phyloP scores from a whole-genome alignment of 2,113 vertebrate genomes.

The Pomatorhinus ruficollis region DNA sequence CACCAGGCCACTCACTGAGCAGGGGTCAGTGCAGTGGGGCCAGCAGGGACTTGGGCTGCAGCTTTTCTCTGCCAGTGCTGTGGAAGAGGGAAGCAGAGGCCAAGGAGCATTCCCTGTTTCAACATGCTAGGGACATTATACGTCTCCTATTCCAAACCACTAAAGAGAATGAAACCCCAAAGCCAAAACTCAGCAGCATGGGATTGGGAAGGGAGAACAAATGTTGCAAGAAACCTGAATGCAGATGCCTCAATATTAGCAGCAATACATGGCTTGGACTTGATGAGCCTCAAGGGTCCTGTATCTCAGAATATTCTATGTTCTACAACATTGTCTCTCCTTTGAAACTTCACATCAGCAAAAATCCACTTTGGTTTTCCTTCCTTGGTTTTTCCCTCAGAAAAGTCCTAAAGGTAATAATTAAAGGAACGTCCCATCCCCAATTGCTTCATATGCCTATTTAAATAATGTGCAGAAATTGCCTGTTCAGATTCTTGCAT shows the following conservation, averaged over 20 bases:
- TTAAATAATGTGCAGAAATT: not conserved
- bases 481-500: not conserved
- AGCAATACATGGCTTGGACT: not conserved
- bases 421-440: not conserved
- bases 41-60: not conserved
- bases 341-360: not conserved
- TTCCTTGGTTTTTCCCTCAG: not conserved
- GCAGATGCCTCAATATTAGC: not conserved
- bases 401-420: not conserved
- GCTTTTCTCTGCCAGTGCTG: not conserved
- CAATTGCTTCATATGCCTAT: not conserved
- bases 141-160: not conserved
- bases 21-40: not conserved
- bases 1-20: not conserved
- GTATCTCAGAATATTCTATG: not conserved
- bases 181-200: not conserved
- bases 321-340: not conserved
- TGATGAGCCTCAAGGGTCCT: not conserved
- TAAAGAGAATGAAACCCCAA: not conserved
- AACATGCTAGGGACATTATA: accelerated
- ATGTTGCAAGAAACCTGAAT: not conserved
- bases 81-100: not conserved
- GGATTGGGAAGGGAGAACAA: not conserved
- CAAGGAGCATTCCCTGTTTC: not conserved
- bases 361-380: not conserved